Conservation (phyloP, 2,888 invertebrate species). For the Ennomos erosarius region DNA sequence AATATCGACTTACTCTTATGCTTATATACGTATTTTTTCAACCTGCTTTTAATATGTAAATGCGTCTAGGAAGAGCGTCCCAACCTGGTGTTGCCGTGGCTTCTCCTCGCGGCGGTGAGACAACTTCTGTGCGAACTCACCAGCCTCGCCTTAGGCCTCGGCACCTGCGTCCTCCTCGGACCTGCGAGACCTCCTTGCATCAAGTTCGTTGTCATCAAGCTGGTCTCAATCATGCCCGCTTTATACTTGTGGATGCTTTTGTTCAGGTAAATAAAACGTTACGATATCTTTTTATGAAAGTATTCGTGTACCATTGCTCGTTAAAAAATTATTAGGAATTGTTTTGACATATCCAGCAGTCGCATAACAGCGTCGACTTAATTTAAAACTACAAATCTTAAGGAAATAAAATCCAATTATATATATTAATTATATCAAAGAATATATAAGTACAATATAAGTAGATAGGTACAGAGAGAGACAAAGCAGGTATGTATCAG, state of each 20-base stretch:
- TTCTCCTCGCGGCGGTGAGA: conserved; percentile 76
- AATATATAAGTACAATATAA: no score
- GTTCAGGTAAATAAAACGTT: conserved; percentile 30
- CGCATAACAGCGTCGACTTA: no score
- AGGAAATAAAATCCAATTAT: no score
- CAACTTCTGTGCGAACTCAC: conserved; percentile 76
- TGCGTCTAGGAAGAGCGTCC: conserved; percentile 78
- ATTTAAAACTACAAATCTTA: no score
- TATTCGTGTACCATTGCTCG: no score
- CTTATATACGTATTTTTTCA: no score
- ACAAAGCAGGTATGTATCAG: neutral
- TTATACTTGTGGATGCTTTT: conserved; percentile 83
- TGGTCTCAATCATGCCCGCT: conserved; percentile 72
- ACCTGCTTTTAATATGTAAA: no score
- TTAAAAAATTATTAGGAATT: no score
- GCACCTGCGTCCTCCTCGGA: conserved; percentile 76
- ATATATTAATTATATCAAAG: no score
- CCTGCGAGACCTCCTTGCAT: conserved; percentile 76
- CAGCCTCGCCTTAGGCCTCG: conserved; percentile 75
- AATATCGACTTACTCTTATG: no score
- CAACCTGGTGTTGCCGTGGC: conserved; percentile 80
- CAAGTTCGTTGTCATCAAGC: conserved; percentile 77
- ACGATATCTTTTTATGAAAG: no score
- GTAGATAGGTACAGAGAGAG: neutral
- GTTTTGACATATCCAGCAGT: no score